Evolutionary conservation across 2,113 vertebrate species (phyloP), one percentile per base, ranked within the genome.

Genomic region (Protobothrops mucrosquamatus): DNA sequence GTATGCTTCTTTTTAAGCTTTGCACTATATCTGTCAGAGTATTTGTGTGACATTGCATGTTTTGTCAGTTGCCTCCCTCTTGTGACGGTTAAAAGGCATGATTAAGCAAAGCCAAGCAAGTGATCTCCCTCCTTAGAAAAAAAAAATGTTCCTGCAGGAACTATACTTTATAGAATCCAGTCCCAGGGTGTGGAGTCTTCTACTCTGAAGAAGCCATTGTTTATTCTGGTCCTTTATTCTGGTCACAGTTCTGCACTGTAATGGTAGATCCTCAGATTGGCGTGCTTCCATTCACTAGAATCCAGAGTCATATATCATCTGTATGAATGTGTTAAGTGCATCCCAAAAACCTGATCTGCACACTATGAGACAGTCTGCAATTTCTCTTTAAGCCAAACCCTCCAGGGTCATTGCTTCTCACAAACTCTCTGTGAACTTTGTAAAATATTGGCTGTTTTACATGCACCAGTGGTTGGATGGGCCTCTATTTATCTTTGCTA

Each of bases 341-440:
- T 51, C 81, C 43, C 54, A 87, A 52, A 87, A 46, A 52, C 52
- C 46, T 74, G 46, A 74, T 34, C 46, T 90, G 64, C 89, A 90
- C n/a, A 64, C 59, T 23, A 34, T 52, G 59, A 74, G n/a, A 64
- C 18, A 39, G 23, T 81, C 34, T 20, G 39, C 15, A 56, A 46
- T 46, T 92, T 94, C 34, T 91, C 69, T 93, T 93, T 93, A 94
- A 92, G 93, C 96, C 94, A 92, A 56, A 93, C 92, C 92, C 57
- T 48, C 92, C 85, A 6, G 92, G 92, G 6, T 89, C 88, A 95
- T 96, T 0, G 93, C 97, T 97, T 96, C 95, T 93, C 96, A 96
- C 96, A 98, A 97, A 98, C 97, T 97, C 91, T 89, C 87, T 59
- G 94, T 97, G 98, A 98, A 97, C 97, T 95, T 97, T 94, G 88